phyloP scores from a whole-genome alignment of 1,140 invertebrate species.

The Sycophila sp. region DNA sequence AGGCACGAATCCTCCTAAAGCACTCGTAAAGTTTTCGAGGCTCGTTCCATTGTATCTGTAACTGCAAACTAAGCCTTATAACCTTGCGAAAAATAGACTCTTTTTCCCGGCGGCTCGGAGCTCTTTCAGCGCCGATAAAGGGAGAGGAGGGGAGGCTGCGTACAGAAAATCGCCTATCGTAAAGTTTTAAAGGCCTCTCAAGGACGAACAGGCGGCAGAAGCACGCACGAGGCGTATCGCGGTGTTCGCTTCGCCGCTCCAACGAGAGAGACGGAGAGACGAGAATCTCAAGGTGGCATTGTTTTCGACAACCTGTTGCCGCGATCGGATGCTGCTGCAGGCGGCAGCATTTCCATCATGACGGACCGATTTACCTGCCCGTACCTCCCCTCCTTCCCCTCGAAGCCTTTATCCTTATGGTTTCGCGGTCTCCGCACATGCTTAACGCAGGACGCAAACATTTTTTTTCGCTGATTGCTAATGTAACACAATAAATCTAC shows the following conservation, averaged over 20 bases:
- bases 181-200: not conserved
- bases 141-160: not conserved
- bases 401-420: not conserved
- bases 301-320: conserved; percentile 35
- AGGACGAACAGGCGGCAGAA: not conserved
- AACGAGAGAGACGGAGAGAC: not conserved
- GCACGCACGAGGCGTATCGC: not conserved
- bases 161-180: conserved; percentile 1
- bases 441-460: too few relatives aligned
- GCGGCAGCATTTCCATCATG: conserved; percentile 28
- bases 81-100: not conserved
- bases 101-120: too few relatives aligned
- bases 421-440: too few relatives aligned
- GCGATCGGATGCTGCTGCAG: not conserved
- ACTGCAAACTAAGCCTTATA: too few relatives aligned
- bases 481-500: too few relatives aligned
- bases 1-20: too few relatives aligned
- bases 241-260: too few relatives aligned
- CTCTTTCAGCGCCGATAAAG: too few relatives aligned
- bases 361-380: conserved; percentile 29
- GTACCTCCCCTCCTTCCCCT: not conserved
- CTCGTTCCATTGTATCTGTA: too few relatives aligned
- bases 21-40: too few relatives aligned
- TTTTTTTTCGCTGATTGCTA: too few relatives aligned
- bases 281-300: conserved; percentile 10